phyloP scores from a whole-genome alignment of 2,797 vertebrate genomes.

The Rhincodon typus region DNA sequence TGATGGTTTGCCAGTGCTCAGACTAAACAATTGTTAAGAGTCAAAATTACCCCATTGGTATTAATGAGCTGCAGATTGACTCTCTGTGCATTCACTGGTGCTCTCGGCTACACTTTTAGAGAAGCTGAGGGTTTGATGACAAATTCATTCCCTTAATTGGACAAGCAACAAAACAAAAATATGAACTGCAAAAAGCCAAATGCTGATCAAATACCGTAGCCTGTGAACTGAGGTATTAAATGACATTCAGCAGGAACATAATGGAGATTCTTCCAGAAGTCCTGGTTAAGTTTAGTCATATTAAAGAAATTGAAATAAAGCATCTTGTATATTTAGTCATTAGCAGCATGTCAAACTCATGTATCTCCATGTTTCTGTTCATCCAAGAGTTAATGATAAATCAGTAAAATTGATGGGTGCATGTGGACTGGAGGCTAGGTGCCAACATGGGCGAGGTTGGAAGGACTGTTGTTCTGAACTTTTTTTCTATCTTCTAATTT shows the following conservation, averaged over 20 bases:
- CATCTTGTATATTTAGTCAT: background rate
- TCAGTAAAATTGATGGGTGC: background rate
- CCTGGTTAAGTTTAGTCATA: too few relatives aligned
- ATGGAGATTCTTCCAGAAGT: background rate
- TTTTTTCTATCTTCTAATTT: too few relatives aligned
- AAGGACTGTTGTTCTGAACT: too few relatives aligned
- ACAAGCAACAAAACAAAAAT: background rate
- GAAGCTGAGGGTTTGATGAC: background rate
- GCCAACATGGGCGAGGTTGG: too few relatives aligned
- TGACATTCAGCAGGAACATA: background rate
- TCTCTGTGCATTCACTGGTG: background rate
- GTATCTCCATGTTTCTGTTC: background rate
- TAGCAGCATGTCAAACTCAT: background rate
- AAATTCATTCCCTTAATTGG: too few relatives aligned
- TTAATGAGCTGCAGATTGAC: background rate
- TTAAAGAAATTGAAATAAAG: background rate
- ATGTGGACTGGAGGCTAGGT: too few relatives aligned
- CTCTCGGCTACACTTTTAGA: background rate
- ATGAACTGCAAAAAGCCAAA: background rate
- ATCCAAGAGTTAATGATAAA: background rate
- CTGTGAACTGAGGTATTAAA: background rate
- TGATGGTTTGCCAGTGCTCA: background rate
- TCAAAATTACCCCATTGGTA: background rate
- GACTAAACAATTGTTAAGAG: background rate
- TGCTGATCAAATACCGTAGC: background rate